Evolutionary conservation across 2,113 vertebrate genomes (phyloP).

Genomic region (Phyllostomus discolor): DNA sequence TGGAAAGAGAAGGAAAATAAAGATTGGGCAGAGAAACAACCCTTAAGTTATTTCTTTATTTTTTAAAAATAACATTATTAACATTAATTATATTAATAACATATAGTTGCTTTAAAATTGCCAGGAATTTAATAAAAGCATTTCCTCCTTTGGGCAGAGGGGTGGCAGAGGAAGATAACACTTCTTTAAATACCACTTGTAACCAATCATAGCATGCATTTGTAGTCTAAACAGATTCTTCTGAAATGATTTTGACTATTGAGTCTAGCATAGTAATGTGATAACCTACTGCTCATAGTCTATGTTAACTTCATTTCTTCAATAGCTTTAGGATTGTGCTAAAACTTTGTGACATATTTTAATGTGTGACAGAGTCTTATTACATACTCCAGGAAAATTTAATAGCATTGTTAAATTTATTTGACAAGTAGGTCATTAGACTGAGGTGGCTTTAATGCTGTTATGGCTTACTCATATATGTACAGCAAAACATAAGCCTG

Average conservation of each 20-base stretch:
- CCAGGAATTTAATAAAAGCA: not conserved
- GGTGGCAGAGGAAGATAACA: not conserved
- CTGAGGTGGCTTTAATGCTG: not conserved
- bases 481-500: not conserved
- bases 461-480: not conserved
- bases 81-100: not conserved
- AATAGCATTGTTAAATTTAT: not conserved
- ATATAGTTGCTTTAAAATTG: not conserved
- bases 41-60: not conserved
- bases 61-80: not conserved
- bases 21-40: not conserved
- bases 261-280: not conserved
- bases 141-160: not conserved
- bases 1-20: not conserved
- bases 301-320: not conserved
- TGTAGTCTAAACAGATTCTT: not conserved
- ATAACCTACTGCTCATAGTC: not conserved
- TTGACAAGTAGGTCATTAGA: not conserved
- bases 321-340: not conserved
- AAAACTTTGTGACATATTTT: not conserved
- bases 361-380: not conserved
- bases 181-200: not conserved
- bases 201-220: not conserved
- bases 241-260: not conserved
- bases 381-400: not conserved